A percentile compares a stretch with the other conserved stretches of the same genome.
These are phyloP conservation scores for Pyrrhosoma nymphula DNA, from an alignment of 2,888 invertebrate genomes.

Conservation along the genomic window DNA sequence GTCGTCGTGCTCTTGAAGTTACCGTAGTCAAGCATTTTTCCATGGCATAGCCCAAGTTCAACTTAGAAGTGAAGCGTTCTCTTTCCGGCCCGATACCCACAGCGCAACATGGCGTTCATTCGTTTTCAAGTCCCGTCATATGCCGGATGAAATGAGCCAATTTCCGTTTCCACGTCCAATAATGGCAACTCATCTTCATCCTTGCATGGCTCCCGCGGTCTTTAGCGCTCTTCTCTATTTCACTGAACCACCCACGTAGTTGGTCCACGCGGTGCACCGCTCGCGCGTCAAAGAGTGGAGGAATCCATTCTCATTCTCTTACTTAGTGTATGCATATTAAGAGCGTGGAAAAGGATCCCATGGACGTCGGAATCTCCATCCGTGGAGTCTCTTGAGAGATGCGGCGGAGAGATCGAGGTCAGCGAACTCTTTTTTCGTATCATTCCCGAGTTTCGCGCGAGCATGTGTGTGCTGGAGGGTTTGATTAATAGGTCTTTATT, in stretches of 20 bases:
- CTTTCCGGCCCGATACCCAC: no score
- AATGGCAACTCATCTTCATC: background rate
- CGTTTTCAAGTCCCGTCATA: no score
- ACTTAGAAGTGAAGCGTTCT: no score
- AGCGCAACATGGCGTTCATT: no score
- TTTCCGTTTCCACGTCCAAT: background rate
- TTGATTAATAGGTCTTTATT: conserved; percentile 21
- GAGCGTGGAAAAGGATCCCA: background rate
- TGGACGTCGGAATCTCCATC: background rate
- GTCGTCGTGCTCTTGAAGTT: no score
- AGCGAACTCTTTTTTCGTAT: background rate
- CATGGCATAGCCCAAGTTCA: no score
- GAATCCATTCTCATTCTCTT: background rate
- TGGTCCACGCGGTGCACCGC: background rate
- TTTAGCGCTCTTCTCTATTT: background rate
- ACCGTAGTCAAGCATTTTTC: no score
- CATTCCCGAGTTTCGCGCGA: conserved; percentile 3
- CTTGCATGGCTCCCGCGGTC: background rate
- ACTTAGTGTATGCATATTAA: background rate
- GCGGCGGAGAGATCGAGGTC: background rate
- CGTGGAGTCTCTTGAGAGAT: background rate
- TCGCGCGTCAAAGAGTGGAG: background rate
- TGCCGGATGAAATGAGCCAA: background rate
- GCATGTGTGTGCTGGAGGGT: background rate
- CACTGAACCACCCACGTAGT: background rate